Conservation (phyloP, 2,797 vertebrate species). For the Anolis apletophallus region DNA sequence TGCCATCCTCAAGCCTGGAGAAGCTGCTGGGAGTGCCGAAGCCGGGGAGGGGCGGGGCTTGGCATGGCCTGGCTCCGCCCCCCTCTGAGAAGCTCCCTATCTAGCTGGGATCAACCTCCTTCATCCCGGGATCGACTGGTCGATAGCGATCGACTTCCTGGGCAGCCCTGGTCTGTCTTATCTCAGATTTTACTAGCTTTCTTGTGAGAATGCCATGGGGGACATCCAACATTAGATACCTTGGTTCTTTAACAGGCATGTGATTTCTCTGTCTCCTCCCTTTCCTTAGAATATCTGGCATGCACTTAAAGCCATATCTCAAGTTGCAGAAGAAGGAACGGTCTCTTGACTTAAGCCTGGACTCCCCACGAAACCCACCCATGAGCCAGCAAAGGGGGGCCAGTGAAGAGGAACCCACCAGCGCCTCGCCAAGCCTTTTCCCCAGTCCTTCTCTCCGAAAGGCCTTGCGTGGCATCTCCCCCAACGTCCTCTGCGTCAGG, state of each 20-base stretch:
- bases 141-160: no score
- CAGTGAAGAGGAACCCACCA: constrained; percentile 73
- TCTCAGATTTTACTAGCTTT: no score
- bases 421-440: constrained; percentile 69
- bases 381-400: constrained; percentile 70
- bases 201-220: no score
- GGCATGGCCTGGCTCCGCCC: no score
- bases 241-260: not conserved
- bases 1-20: no score
- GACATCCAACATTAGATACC: not conserved
- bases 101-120: no score
- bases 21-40: no score
- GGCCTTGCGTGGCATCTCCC: constrained; percentile 83
- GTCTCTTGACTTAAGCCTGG: constrained; percentile 76
- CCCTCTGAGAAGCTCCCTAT: no score
- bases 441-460: constrained; percentile 75
- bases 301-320: constrained; percentile 90
- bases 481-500: constrained; percentile 82
- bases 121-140: no score
- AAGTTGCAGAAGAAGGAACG: constrained; percentile 84
- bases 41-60: no score
- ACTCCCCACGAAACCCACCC: constrained; percentile 70
- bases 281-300: constrained; percentile 84
- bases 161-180: no score
- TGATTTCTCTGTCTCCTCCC: constrained; percentile 54